These are phyloP conservation scores for Troides aeacus DNA, from an alignment of 2,888 invertebrate genomes.

Conservation along the genomic window DNA sequence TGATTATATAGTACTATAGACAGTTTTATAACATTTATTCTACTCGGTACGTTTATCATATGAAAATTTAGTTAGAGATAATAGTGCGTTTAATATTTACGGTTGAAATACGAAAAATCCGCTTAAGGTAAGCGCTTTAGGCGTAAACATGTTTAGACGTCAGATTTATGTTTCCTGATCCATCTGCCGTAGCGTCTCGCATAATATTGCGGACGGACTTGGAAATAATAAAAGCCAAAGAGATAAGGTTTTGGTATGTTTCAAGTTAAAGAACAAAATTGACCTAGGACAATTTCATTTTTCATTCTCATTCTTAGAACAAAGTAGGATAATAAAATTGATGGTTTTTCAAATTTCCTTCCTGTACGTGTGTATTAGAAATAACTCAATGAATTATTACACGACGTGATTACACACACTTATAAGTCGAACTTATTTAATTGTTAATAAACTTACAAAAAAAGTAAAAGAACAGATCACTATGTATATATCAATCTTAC, in stretches of 20 bases:
- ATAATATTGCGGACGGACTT: slow-evolving; percentile 73
- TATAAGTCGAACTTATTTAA: no score
- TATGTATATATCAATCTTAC: background rate
- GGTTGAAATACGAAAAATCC: slow-evolving; percentile 41
- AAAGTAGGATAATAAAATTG: background rate
- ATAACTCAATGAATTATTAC: no score
- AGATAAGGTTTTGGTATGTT: slow-evolving; percentile 70
- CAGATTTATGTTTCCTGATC: slow-evolving; percentile 76
- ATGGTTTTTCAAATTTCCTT: background rate
- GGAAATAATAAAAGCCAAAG: slow-evolving; percentile 69
- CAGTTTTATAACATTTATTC: no score
- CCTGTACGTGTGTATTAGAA: no score
- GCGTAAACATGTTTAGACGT: slow-evolving; percentile 71
- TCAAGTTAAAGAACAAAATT: slow-evolving; percentile 58
- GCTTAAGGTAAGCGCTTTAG: slow-evolving; percentile 48
- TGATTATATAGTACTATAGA: no score
- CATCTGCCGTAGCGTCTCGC: slow-evolving; percentile 68
- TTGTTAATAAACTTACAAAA: no score
- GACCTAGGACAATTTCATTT: slow-evolving; percentile 68
- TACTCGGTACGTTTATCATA: background rate
- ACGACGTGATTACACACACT: no score
- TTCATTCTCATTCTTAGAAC: slow-evolving; percentile 46
- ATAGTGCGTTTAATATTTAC: slow-evolving; percentile 16
- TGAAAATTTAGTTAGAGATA: background rate
- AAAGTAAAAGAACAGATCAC: background rate